Evolutionary conservation across 2,888 invertebrate species (phyloP).

Genomic region (Chymomyza caudatula): DNA sequence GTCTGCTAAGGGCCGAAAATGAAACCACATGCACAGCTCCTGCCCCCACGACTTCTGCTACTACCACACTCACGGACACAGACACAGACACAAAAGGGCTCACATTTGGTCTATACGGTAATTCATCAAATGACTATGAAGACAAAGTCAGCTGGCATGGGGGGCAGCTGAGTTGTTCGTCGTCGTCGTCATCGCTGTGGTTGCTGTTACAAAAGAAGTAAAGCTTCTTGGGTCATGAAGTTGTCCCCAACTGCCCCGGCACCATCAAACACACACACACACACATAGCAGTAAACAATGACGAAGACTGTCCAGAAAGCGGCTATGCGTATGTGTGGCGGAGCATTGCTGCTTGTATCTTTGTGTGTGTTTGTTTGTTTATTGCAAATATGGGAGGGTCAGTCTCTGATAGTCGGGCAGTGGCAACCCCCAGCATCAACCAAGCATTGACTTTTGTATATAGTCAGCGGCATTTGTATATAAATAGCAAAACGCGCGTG

Average conservation of each 20-base stretch:
- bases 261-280: constrained; percentile 19
- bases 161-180: constrained; percentile 27
- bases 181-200: constrained; percentile 15
- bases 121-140: constrained; percentile 74
- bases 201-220: constrained; percentile 64
- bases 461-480: constrained; percentile 67
- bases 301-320: constrained; percentile 38
- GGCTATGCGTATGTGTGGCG: constrained; percentile 1
- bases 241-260: constrained; percentile 16
- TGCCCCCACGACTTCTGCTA: constrained; percentile 1
- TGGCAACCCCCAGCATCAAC: constrained; percentile 40
- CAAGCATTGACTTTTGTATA: constrained; percentile 70
- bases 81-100: constrained; percentile 45
- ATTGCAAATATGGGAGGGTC: constrained; percentile 57
- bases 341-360: background rate
- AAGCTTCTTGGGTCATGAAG: constrained; percentile 63
- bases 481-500: constrained; percentile 48
- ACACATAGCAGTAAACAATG: constrained; percentile 22
- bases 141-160: constrained; percentile 19
- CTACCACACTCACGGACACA: constrained; percentile 8
- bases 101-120: constrained; percentile 68
- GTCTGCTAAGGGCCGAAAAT: constrained; percentile 42
- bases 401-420: constrained; percentile 9
- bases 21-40: constrained; percentile 35
- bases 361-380: constrained; percentile 41